Evolutionary conservation across 2,888 invertebrate species (phyloP).

Genomic region (Sesia bembeciformis): DNA sequence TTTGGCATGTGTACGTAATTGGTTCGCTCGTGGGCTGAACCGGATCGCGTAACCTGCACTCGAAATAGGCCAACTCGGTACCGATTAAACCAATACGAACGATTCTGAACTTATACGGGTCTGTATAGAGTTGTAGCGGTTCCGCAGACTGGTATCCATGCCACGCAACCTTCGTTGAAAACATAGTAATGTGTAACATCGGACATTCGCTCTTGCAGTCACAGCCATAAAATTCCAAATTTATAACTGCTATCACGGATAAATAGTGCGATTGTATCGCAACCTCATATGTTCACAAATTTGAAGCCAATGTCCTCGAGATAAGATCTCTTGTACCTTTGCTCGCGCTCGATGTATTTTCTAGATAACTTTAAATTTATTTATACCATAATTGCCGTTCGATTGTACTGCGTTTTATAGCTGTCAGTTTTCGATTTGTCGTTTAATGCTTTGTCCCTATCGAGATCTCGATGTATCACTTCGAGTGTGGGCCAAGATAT

Average conservation of each 20-base stretch:
- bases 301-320: constrained; percentile 20
- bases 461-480: constrained; percentile 11
- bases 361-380: constrained; percentile 32
- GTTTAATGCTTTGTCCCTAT: constrained; percentile 24
- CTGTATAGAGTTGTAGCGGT: constrained; percentile 25
- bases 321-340: constrained; percentile 37
- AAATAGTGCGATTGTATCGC: constrained; percentile 35
- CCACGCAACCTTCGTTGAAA: constrained; percentile 21
- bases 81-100: constrained; percentile 24
- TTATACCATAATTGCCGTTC: constrained; percentile 31
- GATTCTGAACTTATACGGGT: constrained; percentile 25
- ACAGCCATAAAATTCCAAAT: constrained; percentile 28
- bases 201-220: constrained; percentile 29
- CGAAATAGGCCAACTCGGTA: constrained; percentile 27
- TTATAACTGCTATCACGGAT: constrained; percentile 29
- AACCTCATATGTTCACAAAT: constrained; percentile 21
- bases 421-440: constrained; percentile 32
- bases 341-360: constrained; percentile 20
- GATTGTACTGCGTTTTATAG: constrained; percentile 40
- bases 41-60: constrained; percentile 23
- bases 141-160: constrained; percentile 22
- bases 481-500: constrained; percentile 13
- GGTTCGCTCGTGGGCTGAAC: constrained; percentile 20
- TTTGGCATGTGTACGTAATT: constrained; percentile 19
- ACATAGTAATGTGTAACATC: constrained; percentile 13